phyloP scores from a whole-genome alignment of 2,797 vertebrate genomes.

The Pantherophis alleghaniensis region DNA sequence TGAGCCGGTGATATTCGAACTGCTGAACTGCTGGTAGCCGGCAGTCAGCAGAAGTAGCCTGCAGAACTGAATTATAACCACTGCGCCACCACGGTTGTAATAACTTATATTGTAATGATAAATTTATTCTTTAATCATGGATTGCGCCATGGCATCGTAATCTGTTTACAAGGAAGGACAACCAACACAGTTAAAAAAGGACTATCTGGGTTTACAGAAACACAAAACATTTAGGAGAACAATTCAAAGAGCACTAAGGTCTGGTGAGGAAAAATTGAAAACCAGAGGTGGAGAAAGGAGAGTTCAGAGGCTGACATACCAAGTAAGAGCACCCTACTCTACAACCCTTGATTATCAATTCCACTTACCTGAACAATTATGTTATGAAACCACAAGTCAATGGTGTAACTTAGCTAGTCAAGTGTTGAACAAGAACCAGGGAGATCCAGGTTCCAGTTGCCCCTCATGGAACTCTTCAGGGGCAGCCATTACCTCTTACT shows the following conservation, averaged over 20 bases:
- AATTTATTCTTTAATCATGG: neutral
- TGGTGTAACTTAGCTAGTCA: neutral
- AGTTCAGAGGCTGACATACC: neutral
- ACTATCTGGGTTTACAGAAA: neutral
- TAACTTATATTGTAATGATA: neutral
- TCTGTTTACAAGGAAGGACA: neutral
- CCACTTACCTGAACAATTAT: neutral
- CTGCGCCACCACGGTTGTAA: no score
- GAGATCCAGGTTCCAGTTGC: neutral
- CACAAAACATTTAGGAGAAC: neutral
- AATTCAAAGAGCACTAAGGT: neutral
- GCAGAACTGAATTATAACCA: no score
- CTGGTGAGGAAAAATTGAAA: neutral
- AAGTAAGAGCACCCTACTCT: neutral
- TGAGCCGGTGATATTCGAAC: no score
- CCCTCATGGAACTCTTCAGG: neutral
- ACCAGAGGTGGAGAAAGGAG: neutral
- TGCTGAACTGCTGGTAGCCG: no score
- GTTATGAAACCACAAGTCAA: neutral
- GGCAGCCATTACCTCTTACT: neutral
- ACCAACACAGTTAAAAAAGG: neutral
- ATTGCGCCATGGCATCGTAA: neutral
- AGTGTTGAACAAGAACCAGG: neutral
- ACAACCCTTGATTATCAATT: neutral
- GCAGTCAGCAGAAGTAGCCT: no score